Percentiles rank a stretch among this genome's conserved stretches.
These are phyloP conservation scores for Nymphalis c-album DNA, from an alignment of 2,888 invertebrate species.

Conservation along the genomic window DNA sequence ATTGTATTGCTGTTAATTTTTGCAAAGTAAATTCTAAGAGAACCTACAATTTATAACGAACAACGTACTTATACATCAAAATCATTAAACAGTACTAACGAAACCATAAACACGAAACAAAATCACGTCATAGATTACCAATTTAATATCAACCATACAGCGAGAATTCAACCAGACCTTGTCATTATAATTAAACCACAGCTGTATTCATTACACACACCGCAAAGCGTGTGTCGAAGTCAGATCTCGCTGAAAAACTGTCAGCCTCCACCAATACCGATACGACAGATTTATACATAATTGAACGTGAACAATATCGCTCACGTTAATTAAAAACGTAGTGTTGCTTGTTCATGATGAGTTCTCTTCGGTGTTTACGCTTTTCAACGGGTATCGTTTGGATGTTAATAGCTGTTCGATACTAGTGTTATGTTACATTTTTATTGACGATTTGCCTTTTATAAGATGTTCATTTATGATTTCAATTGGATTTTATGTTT, in stretches of 20 bases:
- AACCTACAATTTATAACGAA: too few species aligned
- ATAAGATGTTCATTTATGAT: not conserved
- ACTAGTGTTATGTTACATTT: conserved; percentile 11
- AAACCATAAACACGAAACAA: not conserved
- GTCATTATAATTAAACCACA: conserved; percentile 36
- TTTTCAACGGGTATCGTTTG: conserved; percentile 17
- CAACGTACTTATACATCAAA: too few species aligned
- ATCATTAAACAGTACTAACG: not conserved
- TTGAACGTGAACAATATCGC: conserved; percentile 46
- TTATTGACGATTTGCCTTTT: conserved; percentile 2
- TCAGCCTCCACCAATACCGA: conserved; percentile 39
- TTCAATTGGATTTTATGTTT: too few species aligned
- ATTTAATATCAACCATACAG: conserved; percentile 11
- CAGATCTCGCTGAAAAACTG: conserved; percentile 36
- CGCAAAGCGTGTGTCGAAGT: conserved; percentile 33
- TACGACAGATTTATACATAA: conserved; percentile 38
- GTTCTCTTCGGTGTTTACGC: conserved; percentile 34
- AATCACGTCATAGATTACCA: not conserved
- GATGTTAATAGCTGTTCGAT: conserved; percentile 21
- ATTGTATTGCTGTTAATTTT: too few species aligned
- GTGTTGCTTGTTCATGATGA: conserved; percentile 34
- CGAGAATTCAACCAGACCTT: conserved; percentile 21
- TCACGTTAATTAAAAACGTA: conserved; percentile 52
- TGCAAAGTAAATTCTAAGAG: too few species aligned
- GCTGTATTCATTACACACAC: conserved; percentile 38